Conservation (phyloP, 2,797 vertebrate genomes). For the Gallinago solitaria region DNA sequence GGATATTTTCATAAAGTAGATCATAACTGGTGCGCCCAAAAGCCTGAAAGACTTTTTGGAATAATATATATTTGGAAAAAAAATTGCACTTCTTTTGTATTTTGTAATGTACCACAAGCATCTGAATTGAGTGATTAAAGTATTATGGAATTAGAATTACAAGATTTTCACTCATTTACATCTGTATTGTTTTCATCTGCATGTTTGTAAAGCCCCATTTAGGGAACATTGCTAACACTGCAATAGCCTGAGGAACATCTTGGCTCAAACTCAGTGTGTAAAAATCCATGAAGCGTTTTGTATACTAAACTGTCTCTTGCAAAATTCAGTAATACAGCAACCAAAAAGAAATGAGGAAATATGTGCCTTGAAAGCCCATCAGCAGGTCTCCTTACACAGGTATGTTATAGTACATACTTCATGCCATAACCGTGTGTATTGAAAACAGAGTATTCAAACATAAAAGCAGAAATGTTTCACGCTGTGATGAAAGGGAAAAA, state of each 20-base stretch:
- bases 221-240: not conserved
- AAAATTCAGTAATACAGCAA: not conserved
- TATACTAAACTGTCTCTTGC: not conserved
- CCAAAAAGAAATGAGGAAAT: not conserved
- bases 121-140: slow-evolving; percentile 7
- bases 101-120: not conserved
- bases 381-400: not conserved
- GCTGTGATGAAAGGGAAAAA: not conserved
- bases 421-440: not conserved
- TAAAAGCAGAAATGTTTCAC: not conserved
- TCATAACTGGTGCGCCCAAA: not conserved
- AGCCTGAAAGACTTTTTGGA: not conserved
- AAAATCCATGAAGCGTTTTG: not conserved
- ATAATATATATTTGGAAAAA: not conserved
- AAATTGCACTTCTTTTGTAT: not conserved
- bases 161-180: slow-evolving; percentile 28
- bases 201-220: slow-evolving; percentile 15
- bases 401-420: not conserved
- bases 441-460: not conserved
- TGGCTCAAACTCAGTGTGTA: not conserved
- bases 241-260: slow-evolving; percentile 3
- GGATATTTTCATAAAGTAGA: not conserved
- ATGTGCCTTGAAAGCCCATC: not conserved
- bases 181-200: slow-evolving; percentile 42
- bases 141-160: not conserved